phyloP scores from a whole-genome alignment of 2,113 vertebrate species.

The Paraplagusia blochii region DNA sequence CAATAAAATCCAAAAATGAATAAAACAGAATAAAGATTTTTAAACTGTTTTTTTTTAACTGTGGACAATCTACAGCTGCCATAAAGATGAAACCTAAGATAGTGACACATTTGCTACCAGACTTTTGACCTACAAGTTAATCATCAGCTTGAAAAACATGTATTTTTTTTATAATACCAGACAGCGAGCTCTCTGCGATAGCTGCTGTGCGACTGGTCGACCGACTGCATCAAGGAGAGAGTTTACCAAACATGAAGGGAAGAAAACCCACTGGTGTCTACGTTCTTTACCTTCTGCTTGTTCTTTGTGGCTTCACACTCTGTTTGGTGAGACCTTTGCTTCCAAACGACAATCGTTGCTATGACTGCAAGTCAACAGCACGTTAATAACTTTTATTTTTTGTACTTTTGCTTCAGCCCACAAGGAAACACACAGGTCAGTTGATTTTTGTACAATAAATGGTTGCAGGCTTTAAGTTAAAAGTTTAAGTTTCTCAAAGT shows the following conservation, averaged over 20 bases:
- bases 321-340: constrained; percentile 62
- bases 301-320: constrained; percentile 35
- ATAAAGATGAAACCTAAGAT: constrained; percentile 30
- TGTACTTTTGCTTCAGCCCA: constrained; percentile 34
- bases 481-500: too few relatives aligned
- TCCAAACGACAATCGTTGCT: not conserved
- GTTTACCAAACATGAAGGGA: constrained; percentile 28
- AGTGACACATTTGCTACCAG: constrained; percentile 21
- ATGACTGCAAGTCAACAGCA: not conserved
- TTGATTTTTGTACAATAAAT: not conserved
- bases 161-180: constrained; percentile 7
- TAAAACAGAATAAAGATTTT: too few relatives aligned
- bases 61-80: constrained; percentile 7
- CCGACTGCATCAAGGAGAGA: not conserved
- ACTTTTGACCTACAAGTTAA: constrained; percentile 46
- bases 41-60: not conserved
- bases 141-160: constrained; percentile 43
- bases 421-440: constrained; percentile 51
- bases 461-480: not conserved
- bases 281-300: constrained; percentile 23
- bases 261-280: not conserved
- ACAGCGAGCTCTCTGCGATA: not conserved
- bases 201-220: not conserved
- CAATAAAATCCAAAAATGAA: too few relatives aligned
- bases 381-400: constrained; percentile 9